These are phyloP conservation scores for Ramphastos sulfuratus DNA, from an alignment of 2,113 vertebrate genomes.

Conservation along the genomic window DNA sequence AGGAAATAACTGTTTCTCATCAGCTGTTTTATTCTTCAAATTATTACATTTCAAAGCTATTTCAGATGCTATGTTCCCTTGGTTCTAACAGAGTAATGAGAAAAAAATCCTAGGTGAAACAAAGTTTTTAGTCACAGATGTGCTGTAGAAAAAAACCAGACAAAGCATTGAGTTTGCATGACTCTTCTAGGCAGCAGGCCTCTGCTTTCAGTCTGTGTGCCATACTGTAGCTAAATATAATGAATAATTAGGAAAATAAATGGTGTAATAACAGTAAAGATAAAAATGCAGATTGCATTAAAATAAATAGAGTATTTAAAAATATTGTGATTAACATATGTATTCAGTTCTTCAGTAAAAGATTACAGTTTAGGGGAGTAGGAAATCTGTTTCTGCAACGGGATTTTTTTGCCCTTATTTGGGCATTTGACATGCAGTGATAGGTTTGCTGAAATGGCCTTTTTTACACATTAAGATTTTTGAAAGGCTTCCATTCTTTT, in stretches of 20 bases:
- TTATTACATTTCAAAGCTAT: slow-evolving; percentile 20
- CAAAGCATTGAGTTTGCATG: neutral
- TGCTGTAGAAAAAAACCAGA: neutral
- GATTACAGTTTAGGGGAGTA: neutral
- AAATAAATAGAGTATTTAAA: neutral
- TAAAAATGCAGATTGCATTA: neutral
- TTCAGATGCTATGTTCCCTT: neutral
- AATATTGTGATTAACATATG: neutral
- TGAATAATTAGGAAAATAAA: slow-evolving; percentile 9
- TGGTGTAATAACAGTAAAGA: neutral
- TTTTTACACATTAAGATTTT: slow-evolving; percentile 31
- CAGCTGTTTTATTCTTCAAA: neutral
- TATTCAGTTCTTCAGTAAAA: neutral
- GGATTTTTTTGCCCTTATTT: neutral
- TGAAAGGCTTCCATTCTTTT: slow-evolving; percentile 18
- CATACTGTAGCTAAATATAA: neutral
- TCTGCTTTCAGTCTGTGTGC: neutral
- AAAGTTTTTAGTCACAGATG: neutral
- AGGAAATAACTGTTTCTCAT: slow-evolving; percentile 26
- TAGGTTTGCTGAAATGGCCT: slow-evolving; percentile 14
- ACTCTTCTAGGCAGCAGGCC: neutral
- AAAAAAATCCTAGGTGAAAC: neutral
- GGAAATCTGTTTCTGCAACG: neutral
- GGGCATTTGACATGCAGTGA: slow-evolving; percentile 28
- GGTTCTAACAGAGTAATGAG: neutral